Evolutionary conservation across 2,888 invertebrate genomes (phyloP).

Genomic region (Galerucella nymphaeae): DNA sequence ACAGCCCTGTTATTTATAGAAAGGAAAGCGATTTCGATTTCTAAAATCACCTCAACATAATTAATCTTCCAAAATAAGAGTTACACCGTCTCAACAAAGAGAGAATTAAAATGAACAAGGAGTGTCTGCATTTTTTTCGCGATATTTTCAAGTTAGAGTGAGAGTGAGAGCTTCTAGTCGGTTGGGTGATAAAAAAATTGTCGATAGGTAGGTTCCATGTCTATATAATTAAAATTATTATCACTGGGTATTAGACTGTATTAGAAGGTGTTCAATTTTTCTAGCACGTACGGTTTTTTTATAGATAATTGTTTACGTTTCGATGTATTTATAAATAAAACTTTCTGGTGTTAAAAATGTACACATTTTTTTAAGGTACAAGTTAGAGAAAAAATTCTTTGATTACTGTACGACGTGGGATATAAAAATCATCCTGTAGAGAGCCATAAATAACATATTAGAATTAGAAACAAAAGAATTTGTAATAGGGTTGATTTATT

Average conservation of each 20-base stretch:
- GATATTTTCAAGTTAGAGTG: not conserved
- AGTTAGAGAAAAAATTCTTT: no score
- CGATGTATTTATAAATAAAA: not conserved
- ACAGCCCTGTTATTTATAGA: not conserved
- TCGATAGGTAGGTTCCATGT: not conserved
- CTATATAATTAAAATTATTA: no score
- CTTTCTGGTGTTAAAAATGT: not conserved
- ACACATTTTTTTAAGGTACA: no score
- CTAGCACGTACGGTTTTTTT: not conserved
- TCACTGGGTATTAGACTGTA: not conserved
- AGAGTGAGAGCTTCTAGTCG: not conserved
- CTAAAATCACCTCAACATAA: not conserved
- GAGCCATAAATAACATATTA: no score
- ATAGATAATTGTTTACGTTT: conserved; percentile 2
- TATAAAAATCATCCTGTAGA: no score
- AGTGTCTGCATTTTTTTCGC: not conserved
- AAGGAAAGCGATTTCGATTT: conserved; percentile 25
- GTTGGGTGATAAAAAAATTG: not conserved
- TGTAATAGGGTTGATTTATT: no score
- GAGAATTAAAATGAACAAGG: not conserved
- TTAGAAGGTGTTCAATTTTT: not conserved
- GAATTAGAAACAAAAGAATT: no score
- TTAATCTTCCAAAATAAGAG: conserved; percentile 8
- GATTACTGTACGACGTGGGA: no score
- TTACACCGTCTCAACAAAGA: not conserved